Conservation (phyloP, 2,888 invertebrate species). For the Andrena minutula region DNA sequence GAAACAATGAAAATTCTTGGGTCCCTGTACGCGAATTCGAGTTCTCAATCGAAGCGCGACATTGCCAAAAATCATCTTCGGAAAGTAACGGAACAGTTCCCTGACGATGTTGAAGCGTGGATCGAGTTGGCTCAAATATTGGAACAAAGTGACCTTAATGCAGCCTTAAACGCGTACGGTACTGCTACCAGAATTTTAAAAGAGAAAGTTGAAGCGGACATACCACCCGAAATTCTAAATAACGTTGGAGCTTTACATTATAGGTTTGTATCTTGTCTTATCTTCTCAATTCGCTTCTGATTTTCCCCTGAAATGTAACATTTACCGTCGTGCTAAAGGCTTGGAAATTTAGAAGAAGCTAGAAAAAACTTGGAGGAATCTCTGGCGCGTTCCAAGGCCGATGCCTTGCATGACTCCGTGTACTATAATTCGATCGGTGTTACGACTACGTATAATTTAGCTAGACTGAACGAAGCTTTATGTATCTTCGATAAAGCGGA, state of each 20-base stretch:
- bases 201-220: conserved; percentile 96
- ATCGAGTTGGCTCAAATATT: conserved; percentile 99
- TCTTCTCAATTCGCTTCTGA: background rate
- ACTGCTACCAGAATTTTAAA: conserved; percentile 96
- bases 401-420: conserved; percentile 94
- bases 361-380: conserved; percentile 94
- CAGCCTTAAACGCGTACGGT: conserved; percentile 95
- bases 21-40: conserved; percentile 96
- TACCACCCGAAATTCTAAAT: conserved; percentile 98
- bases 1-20: conserved; percentile 99
- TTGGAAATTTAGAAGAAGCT: conserved; percentile 95
- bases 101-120: conserved; percentile 99
- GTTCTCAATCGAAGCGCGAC: conserved; percentile 95
- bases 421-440: conserved; percentile 99
- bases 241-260: conserved; percentile 98
- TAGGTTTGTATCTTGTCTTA: conserved; percentile 82
- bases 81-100: conserved; percentile 98
- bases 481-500: conserved; percentile 98
- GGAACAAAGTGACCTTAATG: conserved; percentile 95
- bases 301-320: background rate
- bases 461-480: conserved; percentile 96
- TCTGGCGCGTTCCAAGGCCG: conserved; percentile 92
- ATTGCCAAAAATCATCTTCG: conserved; percentile 97
- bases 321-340: conserved; percentile 85
- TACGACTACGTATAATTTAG: conserved; percentile 98